phyloP scores from a whole-genome alignment of 1,140 invertebrate genomes.

The Asobara japonica region DNA sequence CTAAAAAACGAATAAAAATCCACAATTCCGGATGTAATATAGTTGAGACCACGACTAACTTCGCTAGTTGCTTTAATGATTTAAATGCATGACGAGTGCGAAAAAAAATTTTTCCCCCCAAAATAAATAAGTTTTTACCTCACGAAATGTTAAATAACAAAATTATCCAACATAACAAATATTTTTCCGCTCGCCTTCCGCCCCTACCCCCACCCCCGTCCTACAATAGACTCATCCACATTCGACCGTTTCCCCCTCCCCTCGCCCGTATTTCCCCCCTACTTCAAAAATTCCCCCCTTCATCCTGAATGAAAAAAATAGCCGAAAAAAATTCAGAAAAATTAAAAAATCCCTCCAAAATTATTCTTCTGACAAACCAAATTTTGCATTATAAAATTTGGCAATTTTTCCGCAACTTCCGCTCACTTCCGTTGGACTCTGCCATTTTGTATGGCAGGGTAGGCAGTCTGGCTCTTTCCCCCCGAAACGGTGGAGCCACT shows the following conservation, averaged over 20 bases:
- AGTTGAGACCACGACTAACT: no score
- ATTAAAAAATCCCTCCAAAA: conserved; percentile 7
- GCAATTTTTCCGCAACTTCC: no score
- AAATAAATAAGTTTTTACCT: no score
- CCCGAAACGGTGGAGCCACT: conserved; percentile 19
- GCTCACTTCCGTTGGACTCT: conserved; percentile 45
- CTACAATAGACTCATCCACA: conserved; percentile 39
- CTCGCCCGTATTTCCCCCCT: conserved; percentile 15
- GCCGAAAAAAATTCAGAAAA: conserved; percentile 8
- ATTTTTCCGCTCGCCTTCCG: conserved; percentile 43
- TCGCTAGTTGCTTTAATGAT: no score
- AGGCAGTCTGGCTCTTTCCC: conserved; percentile 4
- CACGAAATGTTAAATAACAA: no score
- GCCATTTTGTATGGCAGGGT: conserved; percentile 53
- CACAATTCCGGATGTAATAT: no score
- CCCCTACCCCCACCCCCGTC: neutral
- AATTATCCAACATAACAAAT: no score
- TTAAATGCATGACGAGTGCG: no score
- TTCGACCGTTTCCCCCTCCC: conserved; percentile 43
- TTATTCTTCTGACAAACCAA: conserved; percentile 33
- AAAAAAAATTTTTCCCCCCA: no score
- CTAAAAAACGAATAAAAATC: no score
- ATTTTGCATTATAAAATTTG: neutral
- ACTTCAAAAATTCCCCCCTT: neutral
- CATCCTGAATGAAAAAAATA: conserved; percentile 22